A percentile compares a stretch with the other conserved stretches of the same genome.
Evolutionary conservation across 2,113 vertebrate genomes (phyloP).

Genomic region (Brienomyrus brachyistius): DNA sequence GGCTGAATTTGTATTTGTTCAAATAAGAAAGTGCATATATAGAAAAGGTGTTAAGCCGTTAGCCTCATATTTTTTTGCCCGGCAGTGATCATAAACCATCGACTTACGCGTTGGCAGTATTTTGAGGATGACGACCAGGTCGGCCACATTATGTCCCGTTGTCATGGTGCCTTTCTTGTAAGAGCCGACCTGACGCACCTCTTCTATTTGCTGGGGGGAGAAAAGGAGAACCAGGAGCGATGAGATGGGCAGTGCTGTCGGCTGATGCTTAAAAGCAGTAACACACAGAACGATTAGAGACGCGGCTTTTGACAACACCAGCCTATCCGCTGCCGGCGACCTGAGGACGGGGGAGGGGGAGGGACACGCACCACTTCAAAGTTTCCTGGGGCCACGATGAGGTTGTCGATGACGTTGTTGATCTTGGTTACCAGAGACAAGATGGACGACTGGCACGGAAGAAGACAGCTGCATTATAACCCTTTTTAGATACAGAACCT

Average conservation of each 20-base stretch:
- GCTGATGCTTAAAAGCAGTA: not conserved
- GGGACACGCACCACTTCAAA: slow-evolving; percentile 89
- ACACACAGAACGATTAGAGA: not conserved
- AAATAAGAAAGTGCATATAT: too few species aligned
- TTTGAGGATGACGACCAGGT: slow-evolving; percentile 94
- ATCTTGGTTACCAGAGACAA: slow-evolving; percentile 97
- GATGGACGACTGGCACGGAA: slow-evolving; percentile 76
- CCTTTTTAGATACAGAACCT: not conserved
- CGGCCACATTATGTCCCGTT: slow-evolving; percentile 88
- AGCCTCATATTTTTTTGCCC: too few species aligned
- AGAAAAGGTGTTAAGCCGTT: too few species aligned
- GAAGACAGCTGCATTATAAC: not conserved
- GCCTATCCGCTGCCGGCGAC: not conserved
- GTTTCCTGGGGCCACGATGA: slow-evolving; percentile 90
- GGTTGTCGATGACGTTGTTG: slow-evolving; percentile 94
- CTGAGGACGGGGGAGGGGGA: not conserved
- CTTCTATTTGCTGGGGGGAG: slow-evolving; percentile 84
- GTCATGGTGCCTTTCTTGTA: slow-evolving; percentile 99
- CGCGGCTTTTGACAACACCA: not conserved
- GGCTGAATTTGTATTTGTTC: too few species aligned
- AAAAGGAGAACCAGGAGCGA: not conserved
- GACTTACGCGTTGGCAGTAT: slow-evolving; percentile 88
- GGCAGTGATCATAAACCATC: not conserved
- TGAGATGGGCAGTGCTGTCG: not conserved
- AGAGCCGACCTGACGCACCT: slow-evolving; percentile 92